Evolutionary conservation across 2,797 vertebrate species (phyloP).

Genomic region (Melanotaenia boesemani): DNA sequence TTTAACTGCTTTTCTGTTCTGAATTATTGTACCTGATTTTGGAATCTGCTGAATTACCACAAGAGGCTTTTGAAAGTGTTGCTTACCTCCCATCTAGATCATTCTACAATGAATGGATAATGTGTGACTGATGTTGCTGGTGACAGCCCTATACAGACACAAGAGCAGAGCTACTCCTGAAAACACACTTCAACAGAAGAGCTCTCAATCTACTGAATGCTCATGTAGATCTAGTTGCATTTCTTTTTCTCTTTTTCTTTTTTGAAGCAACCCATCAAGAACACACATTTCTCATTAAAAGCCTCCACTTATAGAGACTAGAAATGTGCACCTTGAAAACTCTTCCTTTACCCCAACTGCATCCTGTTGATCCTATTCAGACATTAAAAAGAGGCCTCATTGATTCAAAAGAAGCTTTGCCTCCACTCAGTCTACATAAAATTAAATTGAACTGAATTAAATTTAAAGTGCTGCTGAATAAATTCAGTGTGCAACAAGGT

Average conservation of each 20-base stretch:
- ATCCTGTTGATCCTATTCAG: background rate
- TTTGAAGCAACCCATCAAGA: conserved; percentile 20
- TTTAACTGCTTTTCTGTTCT: conserved; percentile 37
- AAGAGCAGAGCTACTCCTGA: conserved; percentile 58
- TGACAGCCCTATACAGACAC: conserved; percentile 55
- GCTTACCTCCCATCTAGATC: conserved; percentile 45
- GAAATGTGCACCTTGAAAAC: background rate
- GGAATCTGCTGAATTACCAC: conserved; percentile 49
- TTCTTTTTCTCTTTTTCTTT: background rate
- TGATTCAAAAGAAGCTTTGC: background rate
- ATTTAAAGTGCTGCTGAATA: background rate
- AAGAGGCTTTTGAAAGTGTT: conserved; percentile 54
- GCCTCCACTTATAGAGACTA: background rate
- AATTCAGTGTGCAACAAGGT: background rate
- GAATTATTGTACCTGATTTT: conserved; percentile 54
- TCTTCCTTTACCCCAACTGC: background rate
- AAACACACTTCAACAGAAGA: conserved; percentile 64
- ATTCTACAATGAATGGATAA: conserved; percentile 58
- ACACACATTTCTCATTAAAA: conserved; percentile 16
- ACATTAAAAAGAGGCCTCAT: background rate
- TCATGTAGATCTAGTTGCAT: conserved; percentile 45
- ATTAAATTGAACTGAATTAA: background rate
- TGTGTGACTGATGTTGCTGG: conserved; percentile 58
- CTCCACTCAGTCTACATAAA: no score
- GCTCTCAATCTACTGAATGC: conserved; percentile 60